Conservation (phyloP, 2,113 vertebrate genomes). For the Naja naja region DNA sequence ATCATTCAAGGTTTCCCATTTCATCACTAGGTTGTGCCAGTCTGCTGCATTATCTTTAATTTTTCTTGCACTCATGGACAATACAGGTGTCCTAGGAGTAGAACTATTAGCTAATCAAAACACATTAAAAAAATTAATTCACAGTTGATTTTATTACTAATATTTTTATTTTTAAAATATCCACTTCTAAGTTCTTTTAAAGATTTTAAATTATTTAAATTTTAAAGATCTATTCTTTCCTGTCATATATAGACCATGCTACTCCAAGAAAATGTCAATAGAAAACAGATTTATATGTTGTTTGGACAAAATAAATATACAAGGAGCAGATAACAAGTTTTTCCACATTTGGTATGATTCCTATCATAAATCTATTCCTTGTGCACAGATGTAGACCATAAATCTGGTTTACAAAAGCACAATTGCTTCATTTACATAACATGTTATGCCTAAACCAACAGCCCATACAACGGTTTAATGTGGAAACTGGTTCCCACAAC, state of each 20-base stretch:
- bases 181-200: too few species aligned
- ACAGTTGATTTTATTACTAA: background rate
- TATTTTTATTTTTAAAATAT: too few species aligned
- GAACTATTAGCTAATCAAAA: constrained; percentile 60
- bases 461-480: background rate
- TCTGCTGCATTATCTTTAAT: constrained; percentile 92
- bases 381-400: background rate
- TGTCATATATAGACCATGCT: background rate
- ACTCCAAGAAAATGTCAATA: background rate
- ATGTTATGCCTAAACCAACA: background rate
- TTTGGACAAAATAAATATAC: background rate
- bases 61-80: constrained; percentile 86
- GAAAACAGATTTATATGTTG: background rate
- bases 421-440: background rate
- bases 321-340: background rate
- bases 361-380: background rate
- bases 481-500: background rate
- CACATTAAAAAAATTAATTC: constrained; percentile 4
- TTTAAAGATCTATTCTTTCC: background rate
- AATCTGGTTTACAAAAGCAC: background rate
- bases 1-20: constrained; percentile 85
- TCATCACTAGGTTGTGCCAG: constrained; percentile 91
- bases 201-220: too few species aligned
- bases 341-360: background rate
- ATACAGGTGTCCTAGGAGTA: constrained; percentile 75